A percentile compares a stretch with the other conserved stretches of the same genome.
Evolutionary conservation across 2,888 invertebrate species (phyloP).

Genomic region (Salticus scenicus): DNA sequence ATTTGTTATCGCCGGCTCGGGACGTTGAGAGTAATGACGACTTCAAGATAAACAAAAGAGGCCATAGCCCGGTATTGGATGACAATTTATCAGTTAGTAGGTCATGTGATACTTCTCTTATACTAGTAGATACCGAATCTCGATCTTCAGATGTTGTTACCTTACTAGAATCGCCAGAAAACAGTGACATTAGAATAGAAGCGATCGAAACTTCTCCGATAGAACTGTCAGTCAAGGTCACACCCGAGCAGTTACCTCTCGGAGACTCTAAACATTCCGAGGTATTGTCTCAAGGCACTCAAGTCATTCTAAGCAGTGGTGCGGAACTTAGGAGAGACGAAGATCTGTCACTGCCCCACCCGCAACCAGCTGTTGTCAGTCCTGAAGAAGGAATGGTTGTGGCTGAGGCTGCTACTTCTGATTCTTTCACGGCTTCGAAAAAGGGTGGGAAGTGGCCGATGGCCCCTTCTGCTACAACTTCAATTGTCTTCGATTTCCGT

Average conservation of each 20-base stretch:
- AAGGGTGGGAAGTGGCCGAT: constrained; percentile 50
- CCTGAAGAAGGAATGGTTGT: constrained; percentile 51
- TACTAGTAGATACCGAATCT: not conserved
- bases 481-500: constrained; percentile 72
- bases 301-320: constrained; percentile 21
- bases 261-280: constrained; percentile 44
- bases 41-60: constrained; percentile 39
- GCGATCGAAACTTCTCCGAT: not conserved
- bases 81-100: constrained; percentile 58
- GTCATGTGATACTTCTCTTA: constrained; percentile 37
- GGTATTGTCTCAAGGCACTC: constrained; percentile 61
- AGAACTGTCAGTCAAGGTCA: constrained; percentile 35
- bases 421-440: not conserved
- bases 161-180: not conserved
- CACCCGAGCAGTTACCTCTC: constrained; percentile 58
- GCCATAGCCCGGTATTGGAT: constrained; percentile 40
- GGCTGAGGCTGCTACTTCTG: constrained; percentile 21
- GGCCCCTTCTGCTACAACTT: constrained; percentile 57
- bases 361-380: constrained; percentile 25
- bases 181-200: no score
- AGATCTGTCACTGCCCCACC: constrained; percentile 21
- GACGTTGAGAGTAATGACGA: constrained; percentile 34
- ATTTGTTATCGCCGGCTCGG: constrained; percentile 24
- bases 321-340: constrained; percentile 33
- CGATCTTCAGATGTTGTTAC: not conserved